A percentile compares a stretch with the other conserved stretches of the same genome.
phyloP scores from a whole-genome alignment of 2,888 invertebrate genomes.

The Sturmia bella region DNA sequence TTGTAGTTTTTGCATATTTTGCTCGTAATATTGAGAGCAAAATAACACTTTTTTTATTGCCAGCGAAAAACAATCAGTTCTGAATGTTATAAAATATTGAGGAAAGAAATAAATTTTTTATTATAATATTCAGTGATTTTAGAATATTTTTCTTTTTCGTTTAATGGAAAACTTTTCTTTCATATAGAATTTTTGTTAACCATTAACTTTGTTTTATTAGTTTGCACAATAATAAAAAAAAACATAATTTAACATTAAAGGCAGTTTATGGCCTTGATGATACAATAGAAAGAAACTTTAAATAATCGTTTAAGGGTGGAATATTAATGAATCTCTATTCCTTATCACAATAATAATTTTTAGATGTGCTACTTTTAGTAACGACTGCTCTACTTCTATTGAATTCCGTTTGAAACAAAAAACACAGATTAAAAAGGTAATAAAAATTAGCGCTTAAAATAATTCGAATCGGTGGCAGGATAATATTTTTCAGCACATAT shows the following conservation, averaged over 20 bases:
- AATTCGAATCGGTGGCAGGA: no score
- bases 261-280: neutral
- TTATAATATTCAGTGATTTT: conserved; percentile 27
- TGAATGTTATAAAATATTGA: conserved; percentile 42
- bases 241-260: conserved; percentile 7
- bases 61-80: conserved; percentile 38
- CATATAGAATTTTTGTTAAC: neutral
- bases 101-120: neutral
- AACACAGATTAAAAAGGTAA: no score
- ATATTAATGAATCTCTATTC: no score
- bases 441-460: no score
- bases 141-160: conserved; percentile 22
- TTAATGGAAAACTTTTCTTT: conserved; percentile 3
- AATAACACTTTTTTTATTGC: conserved; percentile 7
- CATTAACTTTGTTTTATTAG: conserved; percentile 15
- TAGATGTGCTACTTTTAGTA: no score
- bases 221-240: conserved; percentile 13
- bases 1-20: conserved; percentile 21
- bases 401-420: no score
- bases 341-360: no score
- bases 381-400: no score
- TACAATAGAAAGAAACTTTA: neutral
- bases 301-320: no score
- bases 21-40: neutral
- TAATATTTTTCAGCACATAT: no score